Evolutionary conservation across 2,113 vertebrate species (phyloP).

Genomic region (Ceuthmochares aereus): DNA sequence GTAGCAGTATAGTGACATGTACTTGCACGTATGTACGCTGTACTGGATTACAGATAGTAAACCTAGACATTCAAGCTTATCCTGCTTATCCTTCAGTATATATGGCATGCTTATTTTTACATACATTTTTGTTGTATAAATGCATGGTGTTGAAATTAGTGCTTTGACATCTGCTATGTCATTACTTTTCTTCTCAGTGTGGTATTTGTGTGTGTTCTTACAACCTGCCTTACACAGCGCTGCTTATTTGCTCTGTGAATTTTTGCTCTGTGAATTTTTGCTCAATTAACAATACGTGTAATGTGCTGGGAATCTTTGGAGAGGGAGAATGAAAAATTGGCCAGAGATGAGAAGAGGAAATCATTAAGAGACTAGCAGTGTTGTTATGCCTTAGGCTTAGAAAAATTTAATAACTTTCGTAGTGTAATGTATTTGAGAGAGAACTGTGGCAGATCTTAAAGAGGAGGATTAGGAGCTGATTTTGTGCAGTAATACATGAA

Average conservation of each 20-base stretch:
- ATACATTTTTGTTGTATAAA: not conserved
- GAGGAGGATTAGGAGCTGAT: not conserved
- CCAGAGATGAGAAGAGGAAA: not conserved
- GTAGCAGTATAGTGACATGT: not conserved
- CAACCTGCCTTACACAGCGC: not conserved
- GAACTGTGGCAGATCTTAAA: not conserved
- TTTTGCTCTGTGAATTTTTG: not conserved
- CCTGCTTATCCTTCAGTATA: not conserved
- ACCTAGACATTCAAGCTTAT: not conserved
- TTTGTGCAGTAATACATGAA: not conserved
- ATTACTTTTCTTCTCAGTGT: not conserved
- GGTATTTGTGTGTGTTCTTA: not conserved
- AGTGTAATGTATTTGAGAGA: not conserved
- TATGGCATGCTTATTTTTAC: not conserved
- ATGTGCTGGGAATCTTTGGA: not conserved
- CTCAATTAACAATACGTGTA: not conserved
- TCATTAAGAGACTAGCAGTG: not conserved
- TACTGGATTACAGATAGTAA: not conserved
- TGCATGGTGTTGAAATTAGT: not conserved
- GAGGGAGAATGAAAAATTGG: not conserved
- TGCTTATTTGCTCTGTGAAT: not conserved
- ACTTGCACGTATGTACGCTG: too few relatives aligned
- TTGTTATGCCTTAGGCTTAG: not conserved
- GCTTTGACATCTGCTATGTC: not conserved
- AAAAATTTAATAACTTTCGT: not conserved